phyloP scores from a whole-genome alignment of 1,140 invertebrate genomes.

The Micrasema minimum region DNA sequence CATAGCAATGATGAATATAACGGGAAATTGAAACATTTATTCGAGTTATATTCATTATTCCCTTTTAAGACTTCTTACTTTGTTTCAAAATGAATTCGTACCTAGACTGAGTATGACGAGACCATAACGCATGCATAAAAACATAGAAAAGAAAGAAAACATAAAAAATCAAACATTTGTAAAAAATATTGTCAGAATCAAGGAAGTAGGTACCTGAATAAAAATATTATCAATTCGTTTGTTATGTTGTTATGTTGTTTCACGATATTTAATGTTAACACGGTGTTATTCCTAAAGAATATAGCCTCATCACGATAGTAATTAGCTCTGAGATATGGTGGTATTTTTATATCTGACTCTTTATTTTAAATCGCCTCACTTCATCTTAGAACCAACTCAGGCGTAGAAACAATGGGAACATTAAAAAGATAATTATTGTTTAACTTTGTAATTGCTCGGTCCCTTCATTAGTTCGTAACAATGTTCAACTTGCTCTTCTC shows the following conservation, averaged over 20 bases:
- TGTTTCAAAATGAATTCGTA: too few species aligned
- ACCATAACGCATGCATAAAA: not conserved
- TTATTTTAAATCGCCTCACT: constrained; percentile 36
- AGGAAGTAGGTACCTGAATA: not conserved
- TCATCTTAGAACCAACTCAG: constrained; percentile 4
- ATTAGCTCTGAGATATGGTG: constrained; percentile 8
- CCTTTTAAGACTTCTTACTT: too few species aligned
- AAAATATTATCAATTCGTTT: not conserved
- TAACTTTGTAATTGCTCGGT: constrained; percentile 30
- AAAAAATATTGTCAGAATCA: not conserved
- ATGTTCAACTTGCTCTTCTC: not conserved
- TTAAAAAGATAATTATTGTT: constrained; percentile 39
- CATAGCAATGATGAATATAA: not conserved
- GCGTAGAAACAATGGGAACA: constrained; percentile 31
- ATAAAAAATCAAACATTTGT: not conserved
- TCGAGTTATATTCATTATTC: too few species aligned
- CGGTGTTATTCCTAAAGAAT: constrained; percentile 8
- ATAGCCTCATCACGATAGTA: constrained; percentile 21
- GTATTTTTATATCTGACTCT: constrained; percentile 5
- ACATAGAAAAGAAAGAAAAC: not conserved
- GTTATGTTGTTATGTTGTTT: not conserved
- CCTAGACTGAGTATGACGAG: not conserved
- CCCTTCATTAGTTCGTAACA: constrained; percentile 3
- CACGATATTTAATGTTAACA: not conserved
- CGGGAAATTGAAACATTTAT: too few species aligned